Conservation (phyloP, 2,113 vertebrate species). For the zebrafish (Danio rerio) region GRCz12tu NC_133179.1:19270501-19271000, state of each 20-base stretch:
- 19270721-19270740: not conserved
- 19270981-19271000: not conserved
- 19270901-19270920: not conserved
- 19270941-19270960: not conserved
- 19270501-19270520: slow-evolving; percentile 19
- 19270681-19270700: slow-evolving; percentile 16
- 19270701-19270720: slow-evolving; percentile 19
- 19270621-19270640: slow-evolving; percentile 37
- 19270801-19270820: slow-evolving; percentile 3
- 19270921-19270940: too few species aligned
- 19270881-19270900: not conserved
- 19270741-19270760: slow-evolving; percentile 1
- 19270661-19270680: not conserved
- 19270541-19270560: slow-evolving; percentile 31
- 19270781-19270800: slow-evolving; percentile 1
- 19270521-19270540: slow-evolving; percentile 36
- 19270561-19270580: slow-evolving; percentile 6
- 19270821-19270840: slow-evolving; percentile 19
- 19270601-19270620: slow-evolving; percentile 19
- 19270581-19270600: slow-evolving; percentile 30
- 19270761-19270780: not conserved
- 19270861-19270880: slow-evolving; percentile 1
- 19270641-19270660: not conserved
- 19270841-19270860: slow-evolving; percentile 21
- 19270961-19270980: not conserved